Evolutionary conservation across 2,888 invertebrate species (phyloP).

Genomic region (Plagiodera versicolora): DNA sequence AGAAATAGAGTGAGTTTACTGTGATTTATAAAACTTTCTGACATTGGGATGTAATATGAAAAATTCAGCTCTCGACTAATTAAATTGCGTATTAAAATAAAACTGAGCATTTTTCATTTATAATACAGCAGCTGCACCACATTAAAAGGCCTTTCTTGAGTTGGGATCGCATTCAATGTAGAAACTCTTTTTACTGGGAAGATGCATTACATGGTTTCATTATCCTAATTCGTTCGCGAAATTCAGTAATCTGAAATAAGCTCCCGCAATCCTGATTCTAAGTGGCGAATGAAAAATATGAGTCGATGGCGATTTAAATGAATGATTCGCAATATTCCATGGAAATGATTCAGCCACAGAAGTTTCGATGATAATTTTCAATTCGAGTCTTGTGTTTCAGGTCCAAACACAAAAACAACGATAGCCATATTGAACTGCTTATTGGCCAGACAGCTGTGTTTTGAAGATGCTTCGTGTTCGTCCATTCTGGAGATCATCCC

Average conservation of each 20-base stretch:
- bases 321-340: background rate
- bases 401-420: constrained; percentile 75
- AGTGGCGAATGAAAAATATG: background rate
- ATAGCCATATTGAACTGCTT: constrained; percentile 87
- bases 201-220: background rate
- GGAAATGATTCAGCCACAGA: background rate
- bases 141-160: background rate
- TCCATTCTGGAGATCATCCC: constrained; percentile 90
- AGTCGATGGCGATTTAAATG: too few species aligned
- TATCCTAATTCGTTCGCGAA: background rate
- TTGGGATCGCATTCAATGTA: background rate
- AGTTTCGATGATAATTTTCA: background rate
- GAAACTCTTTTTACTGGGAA: background rate
- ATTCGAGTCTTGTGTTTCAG: constrained; percentile 59
- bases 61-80: background rate
- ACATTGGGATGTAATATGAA: background rate
- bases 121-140: background rate
- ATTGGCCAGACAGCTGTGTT: constrained; percentile 84
- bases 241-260: background rate
- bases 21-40: background rate
- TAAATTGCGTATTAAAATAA: background rate
- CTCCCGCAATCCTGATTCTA: background rate
- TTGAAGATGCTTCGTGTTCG: constrained; percentile 87
- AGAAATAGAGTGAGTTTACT: too few species aligned
- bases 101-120: background rate